These are phyloP conservation scores for Ylistrum balloti DNA, from an alignment of 1,140 invertebrate genomes.

Conservation along the genomic window DNA sequence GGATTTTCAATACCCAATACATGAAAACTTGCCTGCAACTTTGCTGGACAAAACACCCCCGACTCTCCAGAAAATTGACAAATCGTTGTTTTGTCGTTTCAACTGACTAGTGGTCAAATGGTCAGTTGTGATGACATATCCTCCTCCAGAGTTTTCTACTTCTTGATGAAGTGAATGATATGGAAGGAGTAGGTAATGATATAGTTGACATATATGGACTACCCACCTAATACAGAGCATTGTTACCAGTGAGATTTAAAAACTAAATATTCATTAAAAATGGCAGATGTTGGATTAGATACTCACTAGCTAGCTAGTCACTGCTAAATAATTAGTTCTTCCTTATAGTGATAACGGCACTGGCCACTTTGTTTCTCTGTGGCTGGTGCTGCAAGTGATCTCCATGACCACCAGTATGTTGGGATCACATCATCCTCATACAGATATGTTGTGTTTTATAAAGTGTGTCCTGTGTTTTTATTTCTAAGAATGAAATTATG, in stretches of 20 bases:
- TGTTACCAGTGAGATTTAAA: slow-evolving; percentile 15
- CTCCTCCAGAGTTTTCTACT: background rate
- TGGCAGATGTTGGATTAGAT: slow-evolving; percentile 18
- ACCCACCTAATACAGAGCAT: background rate
- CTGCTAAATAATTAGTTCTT: background rate
- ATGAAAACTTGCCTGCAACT: background rate
- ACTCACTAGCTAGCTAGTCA: slow-evolving; percentile 31
- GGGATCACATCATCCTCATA: background rate
- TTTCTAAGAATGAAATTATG: slow-evolving; percentile 34
- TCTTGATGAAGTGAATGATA: background rate
- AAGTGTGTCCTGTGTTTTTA: slow-evolving; percentile 6
- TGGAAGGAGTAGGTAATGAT: background rate
- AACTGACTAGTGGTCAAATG: too few species aligned
- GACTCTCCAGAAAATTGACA: background rate
- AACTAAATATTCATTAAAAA: slow-evolving; percentile 7
- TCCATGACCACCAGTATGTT: background rate
- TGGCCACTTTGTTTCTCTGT: background rate
- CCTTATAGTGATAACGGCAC: background rate
- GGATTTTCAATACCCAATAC: background rate
- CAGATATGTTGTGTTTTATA: too few species aligned
- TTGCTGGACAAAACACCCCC: background rate
- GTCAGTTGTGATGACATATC: background rate
- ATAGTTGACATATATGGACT: background rate
- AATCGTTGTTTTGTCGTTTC: background rate
- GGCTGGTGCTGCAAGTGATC: background rate